phyloP scores from a whole-genome alignment of 2,113 vertebrate species.

The Gnathonemus echidnorhynchus region DNA sequence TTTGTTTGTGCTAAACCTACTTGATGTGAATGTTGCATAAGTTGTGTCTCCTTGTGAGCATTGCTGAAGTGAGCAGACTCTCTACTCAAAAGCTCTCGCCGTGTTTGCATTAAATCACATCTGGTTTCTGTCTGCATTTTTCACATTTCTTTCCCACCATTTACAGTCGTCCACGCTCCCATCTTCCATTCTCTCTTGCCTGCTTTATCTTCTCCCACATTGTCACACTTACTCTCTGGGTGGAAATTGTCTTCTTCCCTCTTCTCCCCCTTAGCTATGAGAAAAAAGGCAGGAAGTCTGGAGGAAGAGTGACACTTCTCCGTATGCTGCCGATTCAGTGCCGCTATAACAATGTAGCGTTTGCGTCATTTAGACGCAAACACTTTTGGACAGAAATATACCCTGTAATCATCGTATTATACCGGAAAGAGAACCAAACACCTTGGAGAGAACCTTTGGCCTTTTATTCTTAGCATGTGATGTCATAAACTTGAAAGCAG shows the following conservation, averaged over 20 bases:
- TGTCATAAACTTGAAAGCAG: not conserved
- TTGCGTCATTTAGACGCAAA: not conserved
- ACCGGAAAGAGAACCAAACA: not conserved
- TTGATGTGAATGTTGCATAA: not conserved
- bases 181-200: slow-evolving; percentile 35
- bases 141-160: slow-evolving; percentile 38
- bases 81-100: not conserved
- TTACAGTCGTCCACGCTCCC: not conserved
- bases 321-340: not conserved
- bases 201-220: slow-evolving; percentile 29
- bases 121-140: slow-evolving; percentile 54
- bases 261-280: slow-evolving; percentile 17
- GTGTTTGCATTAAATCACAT: slow-evolving; percentile 33
- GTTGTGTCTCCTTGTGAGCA: not conserved
- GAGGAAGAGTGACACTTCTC: not conserved
- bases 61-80: not conserved
- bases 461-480: not conserved
- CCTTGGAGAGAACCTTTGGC: not conserved
- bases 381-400: not conserved
- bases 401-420: not conserved
- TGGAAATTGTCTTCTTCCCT: slow-evolving; percentile 17
- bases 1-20: not conserved
- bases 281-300: slow-evolving; percentile 11
- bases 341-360: not conserved
- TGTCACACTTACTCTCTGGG: slow-evolving; percentile 30